A percentile compares a stretch with the other conserved stretches of the same genome.
These are phyloP conservation scores for Campylomormyrus numenius DNA, from an alignment of 2,113 vertebrate genomes.

Conservation along the genomic window DNA sequence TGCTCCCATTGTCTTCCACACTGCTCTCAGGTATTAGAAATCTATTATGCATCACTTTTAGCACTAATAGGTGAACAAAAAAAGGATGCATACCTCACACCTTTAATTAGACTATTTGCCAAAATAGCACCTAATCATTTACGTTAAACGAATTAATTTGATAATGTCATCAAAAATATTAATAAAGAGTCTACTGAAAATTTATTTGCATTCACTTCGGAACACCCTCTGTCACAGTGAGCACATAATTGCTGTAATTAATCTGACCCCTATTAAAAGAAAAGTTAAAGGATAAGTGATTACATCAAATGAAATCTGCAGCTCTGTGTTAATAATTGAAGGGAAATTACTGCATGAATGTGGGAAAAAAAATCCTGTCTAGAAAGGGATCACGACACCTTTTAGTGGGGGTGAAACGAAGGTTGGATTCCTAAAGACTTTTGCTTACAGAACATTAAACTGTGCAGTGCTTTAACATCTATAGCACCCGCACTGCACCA, in stretches of 20 bases:
- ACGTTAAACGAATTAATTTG: background rate
- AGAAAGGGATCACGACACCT: slow-evolving; percentile 11
- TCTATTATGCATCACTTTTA: background rate
- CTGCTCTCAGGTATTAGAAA: background rate
- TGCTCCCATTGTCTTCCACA: background rate
- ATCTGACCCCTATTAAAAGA: background rate
- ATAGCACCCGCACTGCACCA: background rate
- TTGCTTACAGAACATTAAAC: background rate
- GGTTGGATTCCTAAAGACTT: background rate
- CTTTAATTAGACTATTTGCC: background rate
- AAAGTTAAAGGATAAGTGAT: slow-evolving; percentile 14
- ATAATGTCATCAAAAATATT: background rate
- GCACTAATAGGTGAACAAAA: background rate
- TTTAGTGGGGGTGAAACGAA: background rate
- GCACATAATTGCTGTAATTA: background rate
- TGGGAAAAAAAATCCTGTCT: background rate
- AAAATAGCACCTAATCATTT: background rate
- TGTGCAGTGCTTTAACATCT: background rate
- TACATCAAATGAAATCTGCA: slow-evolving; percentile 4
- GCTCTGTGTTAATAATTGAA: slow-evolving; percentile 2
- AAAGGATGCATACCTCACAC: background rate
- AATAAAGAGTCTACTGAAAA: background rate
- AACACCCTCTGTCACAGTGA: background rate
- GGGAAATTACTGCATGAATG: background rate
- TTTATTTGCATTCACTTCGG: background rate